phyloP scores from a whole-genome alignment of 2,113 vertebrate species.

The Odobenus rosmarus region DNA sequence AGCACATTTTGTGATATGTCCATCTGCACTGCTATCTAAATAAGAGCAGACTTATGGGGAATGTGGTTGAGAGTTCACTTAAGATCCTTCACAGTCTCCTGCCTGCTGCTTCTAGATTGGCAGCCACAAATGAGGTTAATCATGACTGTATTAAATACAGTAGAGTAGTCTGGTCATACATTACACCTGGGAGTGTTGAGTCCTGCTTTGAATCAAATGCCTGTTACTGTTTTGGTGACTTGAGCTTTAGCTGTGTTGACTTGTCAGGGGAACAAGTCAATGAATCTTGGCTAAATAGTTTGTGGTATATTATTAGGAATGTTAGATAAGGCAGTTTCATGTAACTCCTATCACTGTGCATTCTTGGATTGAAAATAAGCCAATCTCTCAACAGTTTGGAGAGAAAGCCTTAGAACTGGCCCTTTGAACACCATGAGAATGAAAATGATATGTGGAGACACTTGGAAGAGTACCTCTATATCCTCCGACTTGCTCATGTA shows the following conservation, averaged over 20 bases:
- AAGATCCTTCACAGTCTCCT: slow-evolving; percentile 60
- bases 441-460: slow-evolving; percentile 39
- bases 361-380: slow-evolving; percentile 73
- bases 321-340: slow-evolving; percentile 71
- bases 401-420: slow-evolving; percentile 46
- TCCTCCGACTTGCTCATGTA: slow-evolving; percentile 12
- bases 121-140: slow-evolving; percentile 54
- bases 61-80: slow-evolving; percentile 68
- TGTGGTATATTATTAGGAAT: slow-evolving; percentile 75
- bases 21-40: slow-evolving; percentile 73
- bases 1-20: slow-evolving; percentile 70
- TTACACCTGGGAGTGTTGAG: slow-evolving; percentile 71
- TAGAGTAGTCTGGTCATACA: slow-evolving; percentile 32
- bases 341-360: slow-evolving; percentile 58
- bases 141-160: slow-evolving; percentile 13
- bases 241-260: slow-evolving; percentile 64
- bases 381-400: slow-evolving; percentile 67
- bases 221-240: slow-evolving; percentile 44
- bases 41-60: slow-evolving; percentile 53
- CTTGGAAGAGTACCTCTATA: slow-evolving; percentile 44
- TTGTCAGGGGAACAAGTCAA: slow-evolving; percentile 64
- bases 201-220: slow-evolving; percentile 37
- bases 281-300: slow-evolving; percentile 67
- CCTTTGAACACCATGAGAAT: slow-evolving; percentile 56
- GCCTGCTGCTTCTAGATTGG: slow-evolving; percentile 56